Percentiles rank a stretch among this genome's conserved stretches.
Evolutionary conservation across 1,140 invertebrate species (phyloP).

Genomic region (Choristoneura fumiferana): DNA sequence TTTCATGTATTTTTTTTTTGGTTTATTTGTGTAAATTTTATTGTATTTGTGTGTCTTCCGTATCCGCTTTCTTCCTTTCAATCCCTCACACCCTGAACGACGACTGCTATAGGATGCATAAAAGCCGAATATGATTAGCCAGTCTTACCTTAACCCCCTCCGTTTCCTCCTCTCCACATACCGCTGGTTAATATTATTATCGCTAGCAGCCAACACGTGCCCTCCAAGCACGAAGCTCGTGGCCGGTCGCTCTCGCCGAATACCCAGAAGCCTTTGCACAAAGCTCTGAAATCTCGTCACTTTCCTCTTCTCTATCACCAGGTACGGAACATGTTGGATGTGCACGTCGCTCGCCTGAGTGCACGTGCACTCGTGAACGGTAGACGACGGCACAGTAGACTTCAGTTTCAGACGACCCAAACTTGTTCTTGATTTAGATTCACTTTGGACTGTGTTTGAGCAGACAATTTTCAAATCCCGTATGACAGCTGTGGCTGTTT

Average conservation of each 20-base stretch:
- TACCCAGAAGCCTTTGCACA: slow-evolving; percentile 53
- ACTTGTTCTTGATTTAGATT: background rate
- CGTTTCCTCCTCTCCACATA: slow-evolving; percentile 20
- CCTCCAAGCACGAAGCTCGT: slow-evolving; percentile 27
- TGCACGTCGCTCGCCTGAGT: slow-evolving; percentile 21
- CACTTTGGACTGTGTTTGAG: background rate
- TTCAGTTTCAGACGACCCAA: slow-evolving; percentile 15
- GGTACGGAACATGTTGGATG: slow-evolving; percentile 31
- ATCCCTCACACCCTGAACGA: no score
- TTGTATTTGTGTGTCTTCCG: no score
- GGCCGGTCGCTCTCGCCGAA: slow-evolving; percentile 38
- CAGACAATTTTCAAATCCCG: background rate
- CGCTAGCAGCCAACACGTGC: slow-evolving; percentile 50
- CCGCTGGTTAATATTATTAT: slow-evolving; percentile 50
- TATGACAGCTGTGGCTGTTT: background rate
- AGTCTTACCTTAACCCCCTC: slow-evolving; percentile 33
- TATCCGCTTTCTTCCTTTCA: no score
- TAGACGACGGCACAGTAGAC: slow-evolving; percentile 42
- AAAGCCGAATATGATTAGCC: slow-evolving; percentile 3
- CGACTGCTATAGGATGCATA: no score
- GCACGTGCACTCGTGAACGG: slow-evolving; percentile 34
- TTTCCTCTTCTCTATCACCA: slow-evolving; percentile 39
- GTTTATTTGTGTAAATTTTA: no score
- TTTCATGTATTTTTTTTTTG: no score
- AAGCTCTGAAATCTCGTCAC: slow-evolving; percentile 58